Evolutionary conservation across 2,113 vertebrate species (phyloP), one percentile per base, ranked within the genome.

Genomic region (Esox niger): DNA sequence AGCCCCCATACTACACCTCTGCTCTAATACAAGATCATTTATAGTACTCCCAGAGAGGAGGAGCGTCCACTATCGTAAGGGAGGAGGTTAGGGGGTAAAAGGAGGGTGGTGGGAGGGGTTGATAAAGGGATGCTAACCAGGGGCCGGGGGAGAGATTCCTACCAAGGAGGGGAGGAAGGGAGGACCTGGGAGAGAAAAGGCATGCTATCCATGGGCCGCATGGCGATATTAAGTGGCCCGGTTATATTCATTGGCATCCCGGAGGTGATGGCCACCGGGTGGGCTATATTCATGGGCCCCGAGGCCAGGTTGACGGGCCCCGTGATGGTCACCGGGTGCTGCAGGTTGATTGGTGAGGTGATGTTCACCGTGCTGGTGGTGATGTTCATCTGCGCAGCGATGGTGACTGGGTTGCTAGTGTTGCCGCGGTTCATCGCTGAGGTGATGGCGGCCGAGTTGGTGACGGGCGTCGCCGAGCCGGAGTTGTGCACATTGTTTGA

Each of bases 161-260:
- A 98, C 96, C 95, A 98, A 71, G 95, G 96, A 47, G 96, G 95
- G 73, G 95, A 95, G 20, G 96, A 97, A 79, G 95, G 96, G 91
- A 98, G 90, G 81, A 95, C 95, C 86, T 98, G 96, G 84, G 96
- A 95, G 80, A 98, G 94, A 88, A 98, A 98, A 80, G 95, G 93
- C 96, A 98, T 97, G 91, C 94, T 97, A 76, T 98, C 96, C 87
- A 97, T 97, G 23, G 96, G 90, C 76, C 96, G 90, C 93, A 95
- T 94, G 9, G 94, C 92, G 86, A 95, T 95, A 86, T 95, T 95
- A 79, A 95, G 89, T 1, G 94, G 94, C 7, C 92, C 93, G 23
- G 94, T 91, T 86, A 95, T 84, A 63, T 94, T 95, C 94, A 95
- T 95, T 83, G 93, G 90, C 94, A 95, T 95, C 52, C 94, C 92